Percentiles rank a stretch among this genome's conserved stretches.
These are phyloP conservation scores for Falco columbarius DNA, from an alignment of 2,797 vertebrate species.

Conservation along the genomic window DNA sequence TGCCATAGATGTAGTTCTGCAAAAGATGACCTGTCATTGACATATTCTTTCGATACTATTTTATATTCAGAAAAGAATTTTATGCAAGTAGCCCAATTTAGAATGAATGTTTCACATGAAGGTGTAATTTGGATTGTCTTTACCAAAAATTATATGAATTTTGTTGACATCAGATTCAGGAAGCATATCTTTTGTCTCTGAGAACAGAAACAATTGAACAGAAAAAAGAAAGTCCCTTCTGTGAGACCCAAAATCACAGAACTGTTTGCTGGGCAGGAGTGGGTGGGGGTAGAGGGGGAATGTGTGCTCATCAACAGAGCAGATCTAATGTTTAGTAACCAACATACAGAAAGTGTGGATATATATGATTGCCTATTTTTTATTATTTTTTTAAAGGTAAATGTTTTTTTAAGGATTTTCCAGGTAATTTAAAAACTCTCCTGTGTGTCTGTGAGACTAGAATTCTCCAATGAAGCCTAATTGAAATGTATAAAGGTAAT, in stretches of 20 bases:
- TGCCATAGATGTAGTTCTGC: neutral
- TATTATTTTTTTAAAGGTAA: neutral
- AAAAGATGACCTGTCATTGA: neutral
- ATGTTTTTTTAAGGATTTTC: neutral
- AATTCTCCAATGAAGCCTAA: neutral
- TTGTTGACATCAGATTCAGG: neutral
- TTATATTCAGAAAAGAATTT: neutral
- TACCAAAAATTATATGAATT: neutral
- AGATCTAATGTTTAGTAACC: neutral
- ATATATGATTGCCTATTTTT: neutral
- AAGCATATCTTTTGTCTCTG: neutral
- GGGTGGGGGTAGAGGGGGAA: neutral
- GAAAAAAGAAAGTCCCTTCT: neutral
- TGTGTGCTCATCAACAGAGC: neutral
- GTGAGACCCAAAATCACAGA: neutral
- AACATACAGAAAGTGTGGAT: neutral
- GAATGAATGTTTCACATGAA: neutral
- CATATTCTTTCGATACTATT: neutral
- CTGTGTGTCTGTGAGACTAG: neutral
- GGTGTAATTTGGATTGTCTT: neutral
- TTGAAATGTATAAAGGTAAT: neutral
- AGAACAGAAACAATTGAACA: neutral
- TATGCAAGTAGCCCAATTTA: neutral
- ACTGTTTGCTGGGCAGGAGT: rapidly evolving
- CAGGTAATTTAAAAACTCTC: neutral